Evolutionary conservation across 2,797 vertebrate species (phyloP), one percentile per base, ranked within the genome.

Genomic region (Pangasius larnaudii): DNA sequence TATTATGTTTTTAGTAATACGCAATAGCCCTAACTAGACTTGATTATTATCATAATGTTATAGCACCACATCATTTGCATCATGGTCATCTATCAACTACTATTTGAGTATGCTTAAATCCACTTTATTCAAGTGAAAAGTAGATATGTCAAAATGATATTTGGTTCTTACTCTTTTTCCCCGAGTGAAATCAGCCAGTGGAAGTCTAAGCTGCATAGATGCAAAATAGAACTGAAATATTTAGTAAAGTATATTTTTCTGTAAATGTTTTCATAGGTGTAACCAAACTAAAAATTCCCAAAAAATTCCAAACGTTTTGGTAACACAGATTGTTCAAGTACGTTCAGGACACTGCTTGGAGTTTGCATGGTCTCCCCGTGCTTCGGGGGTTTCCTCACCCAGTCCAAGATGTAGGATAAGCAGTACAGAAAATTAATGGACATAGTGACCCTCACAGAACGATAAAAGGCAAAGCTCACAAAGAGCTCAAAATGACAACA

Each of bases 41-140:
- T 16, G 86, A 72, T 59, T 87, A 72, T 72, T 74, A 74, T 63
- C 5, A 46, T 72, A 53, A n/a, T 19, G 42, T 75, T 75, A 11
- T 19, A 83, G 46, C 36, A 59, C 51, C 36, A 74, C 8, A 27
- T 61, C 27, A 53, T 63, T 61, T 63, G 39, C 39, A 8, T 61
- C 36, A 42, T 42, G 11, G 36, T n/a, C 58, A 63, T 46, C 24
- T 63, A 58, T 36, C 9, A 58, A 56, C 1, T 78, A 53, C 16
- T 78, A 56, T 77, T 16, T 1, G 6, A 9, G 16, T 19, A 59
- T 27, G 9, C 56, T 39, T 42, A 39, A 42, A 27, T 59, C 56
- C 30, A 53, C 49, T 53, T 30, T 19, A 14, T 27, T 59, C 53
- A 59, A 6, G 56, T 81, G 11, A 39, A 80, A 81, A 81, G n/a